Base-by-base conservation (phyloP, 2,797 vertebrate genomes). In the Falco novaeseelandiae region DNA sequence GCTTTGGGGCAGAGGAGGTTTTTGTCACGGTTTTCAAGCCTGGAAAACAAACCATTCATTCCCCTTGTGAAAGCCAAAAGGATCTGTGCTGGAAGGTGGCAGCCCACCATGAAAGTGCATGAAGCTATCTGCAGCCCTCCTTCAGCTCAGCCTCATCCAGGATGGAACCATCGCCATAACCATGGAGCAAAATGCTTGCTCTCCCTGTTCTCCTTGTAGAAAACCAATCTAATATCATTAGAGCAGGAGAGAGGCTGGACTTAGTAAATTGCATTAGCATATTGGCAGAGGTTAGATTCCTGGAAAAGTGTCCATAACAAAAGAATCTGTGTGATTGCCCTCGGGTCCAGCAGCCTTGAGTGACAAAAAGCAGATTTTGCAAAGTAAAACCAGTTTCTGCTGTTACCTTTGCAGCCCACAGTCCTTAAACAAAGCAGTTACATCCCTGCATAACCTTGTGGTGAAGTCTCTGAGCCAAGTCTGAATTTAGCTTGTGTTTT, bases 1-100 rank as follows among this genome's bases (percentile, higher is more conserved):
- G 95, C 89, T 95, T 62, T 49, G 44, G 89, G 74, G 90, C 91
- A 89, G 78, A 85, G 66, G 16, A 51, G 61, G 15, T 78, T 96
- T 96, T 95, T 96, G 89, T 77, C 63, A 63, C 0, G 0, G 79
- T 55, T 87, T 44, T 52, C 61, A 63, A 74, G 83, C 12, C 71
- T 63, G 25, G 57, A 85, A 94, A 92, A 25, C 66, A 82, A 84
- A 22, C 22, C 57, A 23, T 71, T 71, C 5, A 49, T 55, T 87
- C 42, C n/a, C 49, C 23, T 13, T n/a, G 32, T 21, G 44, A 21
- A 82, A 84, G 82, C 32, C 1, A 1, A 55, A 86, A 57, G 58
- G 55, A 42, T 2, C 32, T 44, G 65, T 0, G 0, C 62, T 46
- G 90, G 83, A 58, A 40, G 40, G 22, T 10, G 49, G 20, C 61